A percentile compares a stretch with the other conserved stretches of the same genome.
Conservation (phyloP, 2,113 vertebrate species). For the Rutilus rutilus region DNA sequence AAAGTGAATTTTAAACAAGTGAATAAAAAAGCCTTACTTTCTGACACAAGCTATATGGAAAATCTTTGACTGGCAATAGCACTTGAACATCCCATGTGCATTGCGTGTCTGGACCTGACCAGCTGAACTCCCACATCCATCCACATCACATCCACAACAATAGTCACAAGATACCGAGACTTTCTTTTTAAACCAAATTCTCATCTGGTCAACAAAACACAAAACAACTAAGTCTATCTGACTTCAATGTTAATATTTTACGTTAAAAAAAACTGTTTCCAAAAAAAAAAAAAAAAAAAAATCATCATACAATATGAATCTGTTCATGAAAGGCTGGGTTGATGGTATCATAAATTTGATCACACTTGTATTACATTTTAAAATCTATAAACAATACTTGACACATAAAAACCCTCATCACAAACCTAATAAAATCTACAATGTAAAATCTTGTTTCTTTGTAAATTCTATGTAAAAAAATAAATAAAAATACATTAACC, state of each 20-base stretch:
- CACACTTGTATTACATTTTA: neutral
- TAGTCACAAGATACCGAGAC: constrained; percentile 54
- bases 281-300: neutral
- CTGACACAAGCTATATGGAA: constrained; percentile 47
- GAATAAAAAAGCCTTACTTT: neutral
- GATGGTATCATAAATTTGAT: neutral
- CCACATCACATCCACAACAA: constrained; percentile 60
- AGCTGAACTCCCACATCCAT: constrained; percentile 62
- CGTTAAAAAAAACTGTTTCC: neutral
- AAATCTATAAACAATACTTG: neutral
- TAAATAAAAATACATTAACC: neutral
- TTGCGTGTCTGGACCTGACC: constrained; percentile 72
- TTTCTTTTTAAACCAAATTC: constrained; percentile 55
- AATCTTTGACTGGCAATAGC: constrained; percentile 63
- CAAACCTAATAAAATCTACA: neutral
- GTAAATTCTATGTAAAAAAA: neutral
- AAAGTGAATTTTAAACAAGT: neutral
- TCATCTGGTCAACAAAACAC: constrained; percentile 13
- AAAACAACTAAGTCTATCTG: neutral
- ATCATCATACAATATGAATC: neutral
- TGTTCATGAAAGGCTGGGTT: neutral
- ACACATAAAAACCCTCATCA: neutral
- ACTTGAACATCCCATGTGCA: constrained; percentile 65
- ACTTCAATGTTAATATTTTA: neutral
- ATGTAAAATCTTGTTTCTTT: neutral